Percentiles rank a stretch among this genome's conserved stretches.
phyloP scores from a whole-genome alignment of 2,113 vertebrate genomes.

The Laticauda colubrina region DNA sequence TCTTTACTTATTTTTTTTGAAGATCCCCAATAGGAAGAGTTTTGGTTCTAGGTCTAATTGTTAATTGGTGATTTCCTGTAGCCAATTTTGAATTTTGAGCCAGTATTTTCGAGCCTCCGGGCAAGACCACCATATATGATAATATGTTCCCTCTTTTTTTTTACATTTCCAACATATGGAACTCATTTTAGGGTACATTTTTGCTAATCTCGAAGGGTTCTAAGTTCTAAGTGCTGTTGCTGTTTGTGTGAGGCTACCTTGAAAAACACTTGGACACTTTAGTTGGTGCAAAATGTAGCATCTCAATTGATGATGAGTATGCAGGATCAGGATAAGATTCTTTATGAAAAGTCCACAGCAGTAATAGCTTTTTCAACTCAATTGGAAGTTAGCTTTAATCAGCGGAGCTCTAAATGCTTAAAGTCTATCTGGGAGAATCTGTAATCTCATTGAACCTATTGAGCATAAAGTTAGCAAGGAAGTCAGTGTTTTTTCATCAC shows the following conservation, averaged over 20 bases:
- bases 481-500: background rate
- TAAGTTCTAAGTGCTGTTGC: too few relatives aligned
- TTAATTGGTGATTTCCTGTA: too few relatives aligned
- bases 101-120: too few relatives aligned
- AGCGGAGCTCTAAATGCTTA: background rate
- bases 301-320: background rate
- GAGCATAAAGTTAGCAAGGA: background rate
- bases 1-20: too few relatives aligned
- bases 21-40: too few relatives aligned
- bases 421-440: background rate
- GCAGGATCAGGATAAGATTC: background rate
- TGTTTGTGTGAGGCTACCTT: background rate
- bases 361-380: background rate
- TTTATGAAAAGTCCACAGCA: background rate
- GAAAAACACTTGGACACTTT: background rate
- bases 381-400: background rate
- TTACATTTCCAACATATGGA: too few relatives aligned
- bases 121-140: too few relatives aligned
- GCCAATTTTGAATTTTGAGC: too few relatives aligned
- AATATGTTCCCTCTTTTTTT: too few relatives aligned
- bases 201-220: too few relatives aligned
- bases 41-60: too few relatives aligned
- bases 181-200: too few relatives aligned
- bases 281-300: background rate
- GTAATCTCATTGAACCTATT: background rate